Base-by-base conservation (phyloP, 2,888 invertebrate genomes). In the Deilephila porcellus region DNA sequence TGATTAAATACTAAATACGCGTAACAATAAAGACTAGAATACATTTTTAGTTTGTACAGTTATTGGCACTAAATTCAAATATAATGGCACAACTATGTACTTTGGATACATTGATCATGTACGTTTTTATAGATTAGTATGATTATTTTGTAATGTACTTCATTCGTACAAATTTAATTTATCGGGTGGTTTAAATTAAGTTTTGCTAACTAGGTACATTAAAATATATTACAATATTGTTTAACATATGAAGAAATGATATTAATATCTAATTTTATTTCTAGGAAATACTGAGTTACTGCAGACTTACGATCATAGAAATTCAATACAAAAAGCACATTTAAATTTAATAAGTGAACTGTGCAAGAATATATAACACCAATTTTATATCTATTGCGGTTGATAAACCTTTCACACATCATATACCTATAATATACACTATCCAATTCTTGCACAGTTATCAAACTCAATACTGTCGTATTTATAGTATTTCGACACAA, bases 21-120 rank as follows among this genome's bases (percentile, higher is more conserved):
- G 88, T 94, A 95, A 94, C 94, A 95, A 94, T 95, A 94, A 92
- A 94, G 95, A 95, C 95, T 95, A 95, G 95, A 95, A 94, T 94
- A 94, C 92, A 94, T 93, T 92, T 93, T 91, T 90, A 89, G 88
- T 90, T 88, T 91, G 88, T 91, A 94, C 95, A 95, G 95, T 94
- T 95, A 95, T 94, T 95, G 95, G 95, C 95, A 95, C 95, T 95
- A 94, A 91, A 87, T 89, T 91, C 83, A 89, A 88, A 89, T 87
- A 86, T 88, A 90, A 95, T 95, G 95, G 94, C 95, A 95, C 93
- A 89, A 90, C 85, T 90, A 92, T 90, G 88, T 91, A 90, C 88
- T 90, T 84, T 88, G 87, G 84, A 85, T 89, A 88, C 80, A 87
- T 85, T 87, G 85, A 86, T 85, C 83, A 82, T 85, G 83, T 80